These are phyloP conservation scores for Ganaspis sp. DNA, from an alignment of 1,140 invertebrate genomes.

Conservation along the genomic window DNA sequence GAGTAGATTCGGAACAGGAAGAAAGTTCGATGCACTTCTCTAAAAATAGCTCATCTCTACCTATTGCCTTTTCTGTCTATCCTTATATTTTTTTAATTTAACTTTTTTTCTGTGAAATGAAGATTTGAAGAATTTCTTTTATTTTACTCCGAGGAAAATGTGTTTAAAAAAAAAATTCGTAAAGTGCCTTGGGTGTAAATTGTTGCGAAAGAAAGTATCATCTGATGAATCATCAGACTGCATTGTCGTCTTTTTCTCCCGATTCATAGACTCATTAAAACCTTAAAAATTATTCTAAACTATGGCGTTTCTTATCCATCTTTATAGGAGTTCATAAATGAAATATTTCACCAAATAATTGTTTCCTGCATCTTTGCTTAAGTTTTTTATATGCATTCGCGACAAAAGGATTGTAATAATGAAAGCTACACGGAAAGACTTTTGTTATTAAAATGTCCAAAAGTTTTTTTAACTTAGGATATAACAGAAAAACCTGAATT, in stretches of 20 bases:
- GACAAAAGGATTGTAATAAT: too few species aligned
- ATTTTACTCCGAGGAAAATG: not conserved
- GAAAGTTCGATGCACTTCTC: conserved; percentile 12
- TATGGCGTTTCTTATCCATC: too few species aligned
- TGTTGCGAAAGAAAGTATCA: not conserved
- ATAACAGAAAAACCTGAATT: too few species aligned
- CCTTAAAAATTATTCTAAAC: not conserved
- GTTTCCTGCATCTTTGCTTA: too few species aligned
- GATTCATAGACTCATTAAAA: conserved; percentile 14
- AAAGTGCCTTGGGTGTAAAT: not conserved
- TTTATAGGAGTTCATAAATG: too few species aligned
- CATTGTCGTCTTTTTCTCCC: conserved; percentile 2
- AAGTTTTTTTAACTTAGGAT: too few species aligned
- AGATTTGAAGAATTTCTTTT: too few species aligned
- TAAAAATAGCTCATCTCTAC: not conserved
- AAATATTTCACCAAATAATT: too few species aligned
- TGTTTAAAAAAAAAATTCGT: not conserved
- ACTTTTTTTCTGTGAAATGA: not conserved
- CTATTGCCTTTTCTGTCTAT: not conserved
- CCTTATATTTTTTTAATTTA: not conserved
- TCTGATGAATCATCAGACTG: not conserved
- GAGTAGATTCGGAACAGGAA: not conserved
- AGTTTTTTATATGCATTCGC: too few species aligned
- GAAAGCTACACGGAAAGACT: too few species aligned
- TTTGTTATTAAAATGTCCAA: too few species aligned